Conservation (phyloP, 2,888 invertebrate species). For the Limnephilus lunatus region DNA sequence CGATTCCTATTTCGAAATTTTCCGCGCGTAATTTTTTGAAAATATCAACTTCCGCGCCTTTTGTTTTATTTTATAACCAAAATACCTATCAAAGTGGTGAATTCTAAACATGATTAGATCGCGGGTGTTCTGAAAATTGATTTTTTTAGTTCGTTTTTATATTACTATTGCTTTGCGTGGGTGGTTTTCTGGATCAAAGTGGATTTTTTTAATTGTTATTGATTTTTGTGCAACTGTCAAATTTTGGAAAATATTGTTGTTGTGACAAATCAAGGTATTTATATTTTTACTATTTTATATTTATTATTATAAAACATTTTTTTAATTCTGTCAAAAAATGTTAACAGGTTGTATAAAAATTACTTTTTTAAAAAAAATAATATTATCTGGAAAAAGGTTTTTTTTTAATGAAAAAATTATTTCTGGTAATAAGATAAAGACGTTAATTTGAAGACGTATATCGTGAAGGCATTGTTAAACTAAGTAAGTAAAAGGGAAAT, state of each 20-base stretch:
- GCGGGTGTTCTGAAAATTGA: background rate
- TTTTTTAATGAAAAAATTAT: background rate
- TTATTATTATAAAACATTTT: background rate
- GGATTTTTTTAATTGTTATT: background rate
- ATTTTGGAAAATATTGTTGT: background rate
- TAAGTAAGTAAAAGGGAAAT: background rate
- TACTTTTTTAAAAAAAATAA: background rate
- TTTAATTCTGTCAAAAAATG: background rate
- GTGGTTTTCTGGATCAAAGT: background rate
- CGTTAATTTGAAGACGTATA: background rate
- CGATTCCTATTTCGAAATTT: constrained; percentile 26
- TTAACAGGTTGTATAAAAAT: background rate
- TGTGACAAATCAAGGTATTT: background rate
- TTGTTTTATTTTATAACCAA: background rate
- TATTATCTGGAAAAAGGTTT: background rate
- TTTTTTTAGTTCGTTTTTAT: background rate
- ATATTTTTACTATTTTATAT: background rate
- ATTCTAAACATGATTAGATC: background rate
- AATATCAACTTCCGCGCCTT: background rate
- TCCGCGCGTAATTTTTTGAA: constrained; percentile 12
- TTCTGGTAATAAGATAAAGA: background rate
- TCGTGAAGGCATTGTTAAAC: background rate
- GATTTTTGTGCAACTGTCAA: background rate
- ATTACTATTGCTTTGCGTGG: background rate
- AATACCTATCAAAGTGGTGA: background rate